phyloP scores from a whole-genome alignment of 1,140 invertebrate species.

The Caenorhabditis latens region DNA sequence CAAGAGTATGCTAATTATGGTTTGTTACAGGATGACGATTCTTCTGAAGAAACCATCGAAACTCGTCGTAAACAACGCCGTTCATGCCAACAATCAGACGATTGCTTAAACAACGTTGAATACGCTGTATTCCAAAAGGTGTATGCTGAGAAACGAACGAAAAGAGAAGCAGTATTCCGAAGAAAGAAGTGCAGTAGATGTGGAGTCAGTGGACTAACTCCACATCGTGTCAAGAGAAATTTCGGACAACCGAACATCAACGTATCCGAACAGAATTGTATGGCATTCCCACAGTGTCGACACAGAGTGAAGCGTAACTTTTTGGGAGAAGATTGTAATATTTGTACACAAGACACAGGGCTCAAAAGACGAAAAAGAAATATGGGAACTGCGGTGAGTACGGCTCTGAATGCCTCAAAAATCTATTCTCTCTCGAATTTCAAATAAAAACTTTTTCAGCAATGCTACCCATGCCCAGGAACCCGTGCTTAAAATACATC shows the following conservation, averaged over 20 bases:
- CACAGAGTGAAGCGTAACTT: constrained; percentile 68
- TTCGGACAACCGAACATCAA: constrained; percentile 71
- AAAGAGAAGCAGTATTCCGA: constrained; percentile 61
- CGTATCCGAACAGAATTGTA: constrained; percentile 70
- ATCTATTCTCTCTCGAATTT: background rate
- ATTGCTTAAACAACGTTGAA: constrained; percentile 70
- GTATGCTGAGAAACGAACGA: constrained; percentile 63
- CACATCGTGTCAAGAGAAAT: constrained; percentile 65
- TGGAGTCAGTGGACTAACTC: constrained; percentile 22
- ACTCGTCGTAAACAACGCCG: constrained; percentile 50
- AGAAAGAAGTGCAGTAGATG: constrained; percentile 64
- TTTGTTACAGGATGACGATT: constrained; percentile 4
- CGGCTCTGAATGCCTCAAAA: background rate
- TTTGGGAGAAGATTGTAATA: constrained; percentile 66
- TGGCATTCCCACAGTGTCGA: constrained; percentile 69
- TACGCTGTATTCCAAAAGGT: constrained; percentile 68
- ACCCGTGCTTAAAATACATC: constrained; percentile 8
- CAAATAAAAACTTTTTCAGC: constrained; percentile 54
- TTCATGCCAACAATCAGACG: constrained; percentile 68
- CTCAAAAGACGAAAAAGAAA: constrained; percentile 63
- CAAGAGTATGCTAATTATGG: background rate
- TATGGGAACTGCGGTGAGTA: constrained; percentile 59
- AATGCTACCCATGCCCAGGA: constrained; percentile 67
- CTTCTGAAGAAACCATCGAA: constrained; percentile 56
- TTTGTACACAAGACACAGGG: constrained; percentile 63